Base-by-base conservation (phyloP, 1,140 invertebrate genomes). In the Pteromalus puparum region DNA sequence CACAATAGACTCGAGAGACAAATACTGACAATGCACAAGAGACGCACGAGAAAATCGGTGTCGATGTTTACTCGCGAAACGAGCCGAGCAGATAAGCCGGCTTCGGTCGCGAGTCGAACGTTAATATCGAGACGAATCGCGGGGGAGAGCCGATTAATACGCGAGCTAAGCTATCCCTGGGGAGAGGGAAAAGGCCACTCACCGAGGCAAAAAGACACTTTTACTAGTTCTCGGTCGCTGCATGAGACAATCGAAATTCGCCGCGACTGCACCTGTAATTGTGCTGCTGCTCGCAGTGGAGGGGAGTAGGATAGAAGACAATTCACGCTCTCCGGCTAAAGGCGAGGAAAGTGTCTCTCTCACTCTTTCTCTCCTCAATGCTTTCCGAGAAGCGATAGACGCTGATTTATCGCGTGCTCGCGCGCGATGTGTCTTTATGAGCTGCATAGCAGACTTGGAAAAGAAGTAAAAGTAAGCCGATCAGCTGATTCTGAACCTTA, bases 61-160 rank as follows among this genome's bases (percentile, higher is more conserved):
- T 7, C 42, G 38, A 28, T 76, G 74, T 76, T 76, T 21, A 76
- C 15, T 48, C 74, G 74, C 24, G 42, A 48, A 76, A 48, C 74
- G 42, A 46, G n/a, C 74, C 2, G 21, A n/a, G 74, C 74, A 48
- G 38, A 48, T 76, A 76, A 76, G 74, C 74, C n/a, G n/a, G 13
- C n/a, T 48, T 48, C 6, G 74, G 2, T 28, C 74, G 42, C 38
- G 74, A 26, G 21, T 7, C 26, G 26, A 76, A 24, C n/a, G 30
- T 76, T 76, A 76, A 76, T 76, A 76, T 76, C 74, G 53, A 61
- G 53, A n/a, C 53, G 53, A 61, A 61, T 61, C 28, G 68, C 28
- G 68, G 68, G 24, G 24, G 53, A 61, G 53, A 61, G 21, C 1
- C 21, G 74, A 76, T 76, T 76, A 76, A 76, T 76, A 76, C 21